Conservation (phyloP, 2,888 invertebrate genomes). For the Andrena bicolor region DNA sequence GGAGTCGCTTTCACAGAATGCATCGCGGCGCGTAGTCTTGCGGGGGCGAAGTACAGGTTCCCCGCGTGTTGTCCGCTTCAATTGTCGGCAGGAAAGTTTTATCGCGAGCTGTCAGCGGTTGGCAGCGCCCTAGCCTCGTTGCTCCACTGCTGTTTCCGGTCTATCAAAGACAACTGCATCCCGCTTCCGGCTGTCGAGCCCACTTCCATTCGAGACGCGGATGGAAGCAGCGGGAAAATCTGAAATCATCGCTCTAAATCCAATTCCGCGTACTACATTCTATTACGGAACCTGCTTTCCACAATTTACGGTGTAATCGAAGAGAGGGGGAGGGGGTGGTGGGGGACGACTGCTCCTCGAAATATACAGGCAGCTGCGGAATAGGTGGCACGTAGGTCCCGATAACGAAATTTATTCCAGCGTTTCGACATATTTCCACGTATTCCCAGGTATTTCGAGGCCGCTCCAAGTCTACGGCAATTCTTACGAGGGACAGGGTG, state of each 20-base stretch:
- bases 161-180: constrained; percentile 57
- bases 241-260: constrained; percentile 20
- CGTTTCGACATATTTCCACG: no score
- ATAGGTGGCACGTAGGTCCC: no score
- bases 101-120: constrained; percentile 61
- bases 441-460: no score
- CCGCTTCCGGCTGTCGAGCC: constrained; percentile 49
- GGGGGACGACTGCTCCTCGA: no score
- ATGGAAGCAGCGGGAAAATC: not conserved
- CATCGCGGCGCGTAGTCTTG: not conserved
- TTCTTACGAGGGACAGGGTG: not conserved
- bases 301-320: no score
- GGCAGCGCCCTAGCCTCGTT: constrained; percentile 32
- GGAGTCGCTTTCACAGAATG: not conserved
- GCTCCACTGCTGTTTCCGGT: constrained; percentile 39
- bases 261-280: not conserved
- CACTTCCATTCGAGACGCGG: not conserved
- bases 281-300: not conserved
- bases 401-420: no score
- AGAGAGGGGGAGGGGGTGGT: no score
- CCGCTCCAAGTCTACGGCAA: no score
- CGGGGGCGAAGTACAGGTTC: constrained; percentile 1
- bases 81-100: constrained; percentile 47
- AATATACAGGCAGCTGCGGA: no score
- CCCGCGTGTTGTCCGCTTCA: not conserved